Conservation (phyloP, 2,888 invertebrate genomes). For the Agonopterix heracliana region DNA sequence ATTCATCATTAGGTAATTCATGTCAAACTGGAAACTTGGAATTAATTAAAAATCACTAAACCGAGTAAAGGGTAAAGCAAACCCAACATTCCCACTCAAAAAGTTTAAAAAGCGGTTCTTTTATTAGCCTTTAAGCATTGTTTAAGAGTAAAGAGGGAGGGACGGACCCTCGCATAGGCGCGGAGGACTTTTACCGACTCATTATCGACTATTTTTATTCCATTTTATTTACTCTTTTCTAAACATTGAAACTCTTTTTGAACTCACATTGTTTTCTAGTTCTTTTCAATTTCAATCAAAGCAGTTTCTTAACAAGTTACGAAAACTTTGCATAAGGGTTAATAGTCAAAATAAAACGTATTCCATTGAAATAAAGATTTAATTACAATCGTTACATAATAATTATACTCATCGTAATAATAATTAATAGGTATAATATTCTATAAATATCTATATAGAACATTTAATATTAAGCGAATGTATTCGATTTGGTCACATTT, state of each 20-base stretch:
- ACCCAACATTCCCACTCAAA: constrained; percentile 33
- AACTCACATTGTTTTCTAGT: neutral
- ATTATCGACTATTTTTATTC: constrained; percentile 56
- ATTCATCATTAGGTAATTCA: constrained; percentile 8
- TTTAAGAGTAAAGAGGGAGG: constrained; percentile 63
- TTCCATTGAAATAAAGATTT: constrained; percentile 70
- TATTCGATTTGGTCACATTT: constrained; percentile 73
- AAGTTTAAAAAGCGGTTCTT: constrained; percentile 58
- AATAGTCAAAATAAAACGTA: constrained; percentile 39
- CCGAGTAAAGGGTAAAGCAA: constrained; percentile 22
- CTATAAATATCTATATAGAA: constrained; percentile 75
- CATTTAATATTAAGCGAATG: constrained; percentile 74
- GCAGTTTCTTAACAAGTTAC: too few species aligned
- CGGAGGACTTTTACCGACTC: constrained; percentile 57
- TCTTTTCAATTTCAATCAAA: too few species aligned
- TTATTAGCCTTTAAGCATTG: constrained; percentile 69
- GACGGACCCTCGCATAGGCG: constrained; percentile 42
- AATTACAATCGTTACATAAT: constrained; percentile 76
- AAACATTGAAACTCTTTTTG: constrained; percentile 34
- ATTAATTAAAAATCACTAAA: constrained; percentile 44
- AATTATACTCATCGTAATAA: constrained; percentile 70
- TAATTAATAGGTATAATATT: constrained; percentile 71
- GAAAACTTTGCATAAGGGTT: too few species aligned
- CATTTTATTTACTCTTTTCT: constrained; percentile 50
- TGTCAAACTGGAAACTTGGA: neutral